Conservation (phyloP, 30 jellyfish, hydroid and myxozoan genomes). For the Hydractinia symbiolongicarpus region DNA sequence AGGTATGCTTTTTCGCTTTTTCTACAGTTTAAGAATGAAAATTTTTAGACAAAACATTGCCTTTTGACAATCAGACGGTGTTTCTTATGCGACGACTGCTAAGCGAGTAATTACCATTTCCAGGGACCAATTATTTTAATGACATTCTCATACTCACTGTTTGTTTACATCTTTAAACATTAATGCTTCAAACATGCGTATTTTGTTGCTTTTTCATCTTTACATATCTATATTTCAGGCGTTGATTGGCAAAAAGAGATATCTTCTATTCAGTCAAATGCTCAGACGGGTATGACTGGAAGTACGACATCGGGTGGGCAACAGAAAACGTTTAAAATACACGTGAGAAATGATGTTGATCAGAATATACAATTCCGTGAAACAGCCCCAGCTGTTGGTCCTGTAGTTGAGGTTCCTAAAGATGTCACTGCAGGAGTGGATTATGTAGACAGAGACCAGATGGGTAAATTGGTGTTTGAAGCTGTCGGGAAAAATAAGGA, state of each 20-base stretch:
- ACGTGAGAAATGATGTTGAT: slow-evolving; percentile 37
- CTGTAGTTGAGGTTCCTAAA: slow-evolving; percentile 78
- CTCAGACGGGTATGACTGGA: background rate
- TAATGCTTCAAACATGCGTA: too few species aligned
- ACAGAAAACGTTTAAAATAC: slow-evolving; percentile 38
- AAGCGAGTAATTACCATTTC: too few species aligned
- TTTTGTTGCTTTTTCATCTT: too few species aligned
- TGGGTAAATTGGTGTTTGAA: slow-evolving; percentile 81
- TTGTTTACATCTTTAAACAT: too few species aligned
- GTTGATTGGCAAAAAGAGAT: slow-evolving; percentile 42
- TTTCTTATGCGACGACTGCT: too few species aligned
- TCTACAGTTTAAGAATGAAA: too few species aligned
- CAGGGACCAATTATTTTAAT: too few species aligned
- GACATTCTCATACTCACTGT: too few species aligned
- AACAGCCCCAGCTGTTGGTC: slow-evolving; percentile 67
- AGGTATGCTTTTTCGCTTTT: slow-evolving; percentile 24
- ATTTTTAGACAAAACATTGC: too few species aligned
- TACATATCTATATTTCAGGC: slow-evolving; percentile 11
- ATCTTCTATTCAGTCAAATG: background rate
- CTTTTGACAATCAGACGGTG: too few species aligned
- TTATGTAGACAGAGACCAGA: slow-evolving; percentile 55
- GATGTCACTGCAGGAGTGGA: slow-evolving; percentile 91
- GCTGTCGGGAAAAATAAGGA: slow-evolving; percentile 51
- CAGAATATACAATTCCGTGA: slow-evolving; percentile 23
- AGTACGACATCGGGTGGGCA: slow-evolving; percentile 12